phyloP scores from a whole-genome alignment of 2,797 vertebrate genomes.

The Triplophysa yarkandensis region DNA sequence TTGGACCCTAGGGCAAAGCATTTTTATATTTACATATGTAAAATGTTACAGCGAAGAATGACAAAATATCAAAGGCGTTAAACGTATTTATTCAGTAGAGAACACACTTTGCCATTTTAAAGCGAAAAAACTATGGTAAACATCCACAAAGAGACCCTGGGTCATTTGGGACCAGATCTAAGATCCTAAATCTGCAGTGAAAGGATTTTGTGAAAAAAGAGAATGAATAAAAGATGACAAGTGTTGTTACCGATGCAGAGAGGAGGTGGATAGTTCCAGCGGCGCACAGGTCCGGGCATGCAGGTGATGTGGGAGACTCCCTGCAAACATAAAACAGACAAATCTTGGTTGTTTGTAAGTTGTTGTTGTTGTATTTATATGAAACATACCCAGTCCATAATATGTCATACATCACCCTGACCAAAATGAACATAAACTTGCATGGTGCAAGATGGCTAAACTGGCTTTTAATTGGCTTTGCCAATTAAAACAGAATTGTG shows the following conservation, averaged over 20 bases:
- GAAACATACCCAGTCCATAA: conserved; percentile 55
- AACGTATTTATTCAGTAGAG: neutral
- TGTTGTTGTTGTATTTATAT: no score
- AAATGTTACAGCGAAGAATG: neutral
- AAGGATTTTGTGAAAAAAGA: conserved; percentile 19
- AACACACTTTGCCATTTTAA: neutral
- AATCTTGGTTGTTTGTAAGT: conserved; percentile 43
- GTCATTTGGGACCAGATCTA: conserved; percentile 7
- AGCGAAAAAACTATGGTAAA: neutral
- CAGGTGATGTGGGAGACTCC: conserved; percentile 97
- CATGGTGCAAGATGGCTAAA: neutral
- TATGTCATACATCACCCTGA: conserved; percentile 30
- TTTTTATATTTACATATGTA: neutral
- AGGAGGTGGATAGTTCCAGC: conserved; percentile 97
- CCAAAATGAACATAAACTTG: neutral
- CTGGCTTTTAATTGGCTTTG: neutral
- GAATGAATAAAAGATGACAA: conserved; percentile 29
- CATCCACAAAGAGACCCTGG: neutral
- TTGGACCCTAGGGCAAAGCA: neutral
- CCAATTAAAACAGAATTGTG: no score
- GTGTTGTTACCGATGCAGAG: conserved; percentile 90
- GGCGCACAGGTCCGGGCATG: conserved; percentile 95
- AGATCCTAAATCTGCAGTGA: conserved; percentile 18
- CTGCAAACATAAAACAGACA: conserved; percentile 66
- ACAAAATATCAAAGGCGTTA: neutral